Evolutionary conservation across 2,888 invertebrate species (phyloP).

Genomic region (Sphaerophoria rueppellii): DNA sequence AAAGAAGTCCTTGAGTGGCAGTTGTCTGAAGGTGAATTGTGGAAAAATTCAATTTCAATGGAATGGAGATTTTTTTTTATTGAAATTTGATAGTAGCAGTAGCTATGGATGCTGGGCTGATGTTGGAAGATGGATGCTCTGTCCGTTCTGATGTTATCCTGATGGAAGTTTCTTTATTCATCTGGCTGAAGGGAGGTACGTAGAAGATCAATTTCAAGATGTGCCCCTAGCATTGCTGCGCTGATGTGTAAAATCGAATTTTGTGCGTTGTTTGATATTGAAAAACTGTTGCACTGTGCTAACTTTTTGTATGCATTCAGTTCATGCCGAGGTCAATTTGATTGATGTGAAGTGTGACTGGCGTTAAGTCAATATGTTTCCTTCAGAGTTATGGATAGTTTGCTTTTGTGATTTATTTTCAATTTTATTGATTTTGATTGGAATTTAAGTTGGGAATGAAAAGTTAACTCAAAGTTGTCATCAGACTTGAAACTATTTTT

Average conservation of each 20-base stretch:
- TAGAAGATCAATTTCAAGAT: slow-evolving; percentile 55
- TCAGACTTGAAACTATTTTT: too few relatives aligned
- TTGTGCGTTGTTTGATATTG: slow-evolving; percentile 38
- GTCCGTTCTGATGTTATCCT: background rate
- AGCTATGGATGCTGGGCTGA: background rate
- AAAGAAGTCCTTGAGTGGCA: slow-evolving; percentile 59
- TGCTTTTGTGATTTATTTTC: background rate
- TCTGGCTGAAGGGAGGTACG: background rate
- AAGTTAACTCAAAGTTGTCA: too few relatives aligned
- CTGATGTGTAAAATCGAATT: slow-evolving; percentile 66
- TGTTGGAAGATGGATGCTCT: slow-evolving; percentile 19
- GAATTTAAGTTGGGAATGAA: background rate
- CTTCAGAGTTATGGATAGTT: background rate
- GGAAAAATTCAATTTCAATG: slow-evolving; percentile 57
- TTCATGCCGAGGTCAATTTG: slow-evolving; percentile 19
- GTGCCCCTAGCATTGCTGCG: slow-evolving; percentile 41
- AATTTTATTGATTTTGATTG: background rate
- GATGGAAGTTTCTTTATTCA: background rate
- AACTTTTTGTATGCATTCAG: background rate
- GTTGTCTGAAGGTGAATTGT: slow-evolving; percentile 67
- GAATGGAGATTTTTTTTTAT: slow-evolving; percentile 37
- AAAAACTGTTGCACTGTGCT: slow-evolving; percentile 38
- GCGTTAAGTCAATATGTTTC: slow-evolving; percentile 8
- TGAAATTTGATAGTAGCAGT: slow-evolving; percentile 53
- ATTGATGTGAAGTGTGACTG: slow-evolving; percentile 37